Conservation (phyloP, 2,113 vertebrate species). For the Ictalurus furcatus region DNA sequence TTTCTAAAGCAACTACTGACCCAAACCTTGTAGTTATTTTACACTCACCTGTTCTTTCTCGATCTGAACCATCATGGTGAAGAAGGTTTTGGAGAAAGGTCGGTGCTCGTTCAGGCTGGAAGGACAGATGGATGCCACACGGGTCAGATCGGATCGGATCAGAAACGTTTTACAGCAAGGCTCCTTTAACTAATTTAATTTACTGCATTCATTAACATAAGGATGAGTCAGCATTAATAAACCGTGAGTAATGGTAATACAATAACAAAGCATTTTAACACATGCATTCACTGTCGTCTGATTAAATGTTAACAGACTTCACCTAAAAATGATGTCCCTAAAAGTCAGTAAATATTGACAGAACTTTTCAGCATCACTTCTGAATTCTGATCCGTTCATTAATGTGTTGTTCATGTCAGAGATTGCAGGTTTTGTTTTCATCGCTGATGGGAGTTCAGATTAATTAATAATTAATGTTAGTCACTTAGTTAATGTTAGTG, state of each 20-base stretch:
- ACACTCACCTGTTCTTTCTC: constrained; percentile 89
- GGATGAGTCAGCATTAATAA: neutral
- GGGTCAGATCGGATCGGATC: neutral
- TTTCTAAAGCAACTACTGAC: neutral
- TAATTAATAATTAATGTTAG: no score
- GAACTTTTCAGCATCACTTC: neutral
- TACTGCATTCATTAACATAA: neutral
- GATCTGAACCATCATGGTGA: constrained; percentile 88
- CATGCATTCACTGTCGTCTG: neutral
- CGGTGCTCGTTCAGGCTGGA: constrained; percentile 85
- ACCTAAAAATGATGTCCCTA: neutral
- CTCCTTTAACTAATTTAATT: neutral
- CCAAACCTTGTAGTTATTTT: neutral
- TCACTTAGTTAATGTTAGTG: no score
- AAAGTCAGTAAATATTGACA: no score
- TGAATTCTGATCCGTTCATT: neutral
- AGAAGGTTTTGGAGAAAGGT: constrained; percentile 86
- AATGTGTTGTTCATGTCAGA: neutral
- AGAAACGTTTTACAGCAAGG: neutral
- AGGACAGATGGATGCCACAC: neutral
- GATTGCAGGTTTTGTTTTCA: no score
- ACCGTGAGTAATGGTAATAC: neutral
- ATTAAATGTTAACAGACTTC: neutral
- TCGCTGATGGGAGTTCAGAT: neutral
- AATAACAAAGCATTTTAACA: neutral